Conservation (phyloP, 2,113 vertebrate genomes). For the Sus scrofa region T2T-Sscrofa CM000829.6:56072501-56073000, state of each 20-base stretch:
- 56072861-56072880: not conserved
- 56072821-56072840: not conserved
- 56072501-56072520: not conserved
- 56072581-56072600: not conserved
- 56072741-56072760: not conserved
- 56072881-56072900: not conserved
- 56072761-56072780: not conserved
- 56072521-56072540: not conserved
- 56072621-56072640: not conserved
- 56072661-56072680: not conserved
- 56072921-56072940: not conserved
- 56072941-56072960: not conserved
- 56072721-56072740: not conserved
- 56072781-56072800: not conserved
- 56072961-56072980: not conserved
- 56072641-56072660: not conserved
- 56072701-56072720: not conserved
- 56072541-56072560: not conserved
- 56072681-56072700: conserved; percentile 31
- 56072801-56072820: not conserved
- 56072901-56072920: not conserved
- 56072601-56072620: not conserved
- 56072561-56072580: not conserved
- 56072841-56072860: not conserved
- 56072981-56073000: not conserved